Evolutionary conservation across 2,797 vertebrate species (phyloP).

Genomic region (Sebastes nivosus): DNA sequence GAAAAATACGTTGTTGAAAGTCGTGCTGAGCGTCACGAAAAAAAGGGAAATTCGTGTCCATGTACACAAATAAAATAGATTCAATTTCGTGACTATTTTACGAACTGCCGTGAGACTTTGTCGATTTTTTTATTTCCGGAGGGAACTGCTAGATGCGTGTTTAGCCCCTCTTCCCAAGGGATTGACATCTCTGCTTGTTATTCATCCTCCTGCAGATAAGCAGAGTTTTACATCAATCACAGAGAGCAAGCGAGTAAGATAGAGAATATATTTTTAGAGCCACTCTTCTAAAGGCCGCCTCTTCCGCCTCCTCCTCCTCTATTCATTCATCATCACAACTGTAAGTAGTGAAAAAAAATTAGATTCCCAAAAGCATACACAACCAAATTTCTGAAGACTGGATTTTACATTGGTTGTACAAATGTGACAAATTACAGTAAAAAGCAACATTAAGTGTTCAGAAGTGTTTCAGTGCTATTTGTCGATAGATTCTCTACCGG

Average conservation of each 20-base stretch:
- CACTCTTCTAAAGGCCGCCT: constrained; percentile 4
- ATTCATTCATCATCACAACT: constrained; percentile 4
- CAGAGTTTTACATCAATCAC: constrained; percentile 14
- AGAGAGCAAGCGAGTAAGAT: background rate
- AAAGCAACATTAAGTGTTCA: background rate
- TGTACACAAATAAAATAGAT: no score
- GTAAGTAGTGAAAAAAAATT: background rate
- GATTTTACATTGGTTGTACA: background rate
- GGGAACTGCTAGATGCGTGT: background rate
- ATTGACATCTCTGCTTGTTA: background rate
- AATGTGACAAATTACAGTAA: background rate
- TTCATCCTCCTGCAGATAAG: background rate
- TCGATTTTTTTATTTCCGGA: background rate
- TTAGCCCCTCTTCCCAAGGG: background rate
- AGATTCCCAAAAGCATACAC: background rate
- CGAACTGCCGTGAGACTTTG: no score
- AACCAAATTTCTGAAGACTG: background rate
- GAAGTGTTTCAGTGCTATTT: background rate
- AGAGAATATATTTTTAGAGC: constrained; percentile 44
- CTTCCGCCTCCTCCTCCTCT: constrained; percentile 1
- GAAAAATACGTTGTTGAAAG: no score
- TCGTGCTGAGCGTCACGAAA: no score
- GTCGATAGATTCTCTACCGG: background rate
- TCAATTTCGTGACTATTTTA: no score
- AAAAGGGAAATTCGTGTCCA: no score